Evolutionary conservation across 2,797 vertebrate species (phyloP).

Genomic region (Thunnus albacares): DNA sequence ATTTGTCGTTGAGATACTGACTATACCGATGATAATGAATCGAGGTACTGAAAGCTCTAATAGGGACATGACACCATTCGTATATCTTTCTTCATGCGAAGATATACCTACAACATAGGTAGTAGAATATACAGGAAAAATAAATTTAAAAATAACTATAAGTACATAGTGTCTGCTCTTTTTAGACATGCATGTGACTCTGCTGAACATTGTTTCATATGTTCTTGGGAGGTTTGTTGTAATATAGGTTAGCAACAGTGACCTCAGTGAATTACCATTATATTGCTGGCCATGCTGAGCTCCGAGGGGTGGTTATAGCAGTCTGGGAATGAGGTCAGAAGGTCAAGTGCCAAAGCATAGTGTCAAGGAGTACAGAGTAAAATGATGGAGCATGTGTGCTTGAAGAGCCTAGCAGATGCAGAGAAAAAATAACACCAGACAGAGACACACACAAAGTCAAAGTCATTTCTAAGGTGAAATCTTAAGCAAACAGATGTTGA

Average conservation of each 20-base stretch:
- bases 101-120: background rate
- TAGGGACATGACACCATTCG: background rate
- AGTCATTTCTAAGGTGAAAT: slow-evolving; percentile 77
- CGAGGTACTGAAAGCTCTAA: background rate
- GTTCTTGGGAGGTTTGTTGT: slow-evolving; percentile 59
- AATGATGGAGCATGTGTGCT: slow-evolving; percentile 77
- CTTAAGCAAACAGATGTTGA: slow-evolving; percentile 80
- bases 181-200: slow-evolving; percentile 2
- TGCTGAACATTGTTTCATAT: slow-evolving; percentile 33
- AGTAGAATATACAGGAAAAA: background rate
- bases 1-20: background rate
- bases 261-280: slow-evolving; percentile 73
- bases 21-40: background rate
- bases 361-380: slow-evolving; percentile 74
- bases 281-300: slow-evolving; percentile 64
- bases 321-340: slow-evolving; percentile 75
- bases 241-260: slow-evolving; percentile 55
- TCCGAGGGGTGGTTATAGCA: slow-evolving; percentile 64
- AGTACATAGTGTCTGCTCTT: background rate
- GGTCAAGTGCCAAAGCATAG: slow-evolving; percentile 78
- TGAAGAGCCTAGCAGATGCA: slow-evolving; percentile 77
- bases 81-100: background rate
- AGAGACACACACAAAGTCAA: slow-evolving; percentile 62
- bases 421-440: slow-evolving; percentile 29
- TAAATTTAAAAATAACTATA: background rate